These are phyloP conservation scores for Drusus annulatus DNA, from an alignment of 1,140 invertebrate genomes.

Conservation along the genomic window DNA sequence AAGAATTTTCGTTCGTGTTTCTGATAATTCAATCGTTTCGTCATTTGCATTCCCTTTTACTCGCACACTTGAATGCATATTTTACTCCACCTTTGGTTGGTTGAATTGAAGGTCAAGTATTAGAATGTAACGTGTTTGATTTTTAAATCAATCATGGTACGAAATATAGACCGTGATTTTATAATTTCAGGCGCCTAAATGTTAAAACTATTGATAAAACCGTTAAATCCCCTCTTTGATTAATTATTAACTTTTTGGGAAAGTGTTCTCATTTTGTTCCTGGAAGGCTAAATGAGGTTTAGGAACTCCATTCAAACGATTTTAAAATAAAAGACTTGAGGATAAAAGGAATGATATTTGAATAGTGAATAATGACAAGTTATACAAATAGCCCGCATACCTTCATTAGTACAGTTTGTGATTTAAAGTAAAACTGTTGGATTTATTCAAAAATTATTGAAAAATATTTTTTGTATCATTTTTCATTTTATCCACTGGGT, in stretches of 20 bases:
- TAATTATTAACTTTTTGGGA: conserved; percentile 16
- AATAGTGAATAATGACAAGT: no score
- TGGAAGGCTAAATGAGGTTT: background rate
- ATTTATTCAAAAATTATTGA: no score
- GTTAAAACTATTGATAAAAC: conserved; percentile 10
- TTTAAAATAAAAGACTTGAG: no score
- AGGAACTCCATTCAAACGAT: background rate
- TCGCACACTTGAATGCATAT: background rate
- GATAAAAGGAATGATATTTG: no score
- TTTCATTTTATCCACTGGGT: no score
- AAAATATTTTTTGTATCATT: no score
- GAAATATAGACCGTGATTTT: conserved; percentile 16
- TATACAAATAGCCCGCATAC: no score
- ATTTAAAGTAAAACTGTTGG: no score
- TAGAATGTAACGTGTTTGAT: conserved; percentile 25
- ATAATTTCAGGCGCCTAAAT: conserved; percentile 14
- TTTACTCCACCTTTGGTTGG: background rate
- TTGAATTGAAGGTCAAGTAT: conserved; percentile 32
- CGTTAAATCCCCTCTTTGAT: background rate
- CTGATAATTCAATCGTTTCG: background rate
- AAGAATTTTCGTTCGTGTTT: background rate
- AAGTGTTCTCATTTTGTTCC: conserved; percentile 22
- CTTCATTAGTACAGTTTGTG: no score
- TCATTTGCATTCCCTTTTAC: background rate
- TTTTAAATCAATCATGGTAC: conserved; percentile 33